Evolutionary conservation across 1,140 invertebrate genomes (phyloP).

Genomic region (Pogonus chalceus): DNA sequence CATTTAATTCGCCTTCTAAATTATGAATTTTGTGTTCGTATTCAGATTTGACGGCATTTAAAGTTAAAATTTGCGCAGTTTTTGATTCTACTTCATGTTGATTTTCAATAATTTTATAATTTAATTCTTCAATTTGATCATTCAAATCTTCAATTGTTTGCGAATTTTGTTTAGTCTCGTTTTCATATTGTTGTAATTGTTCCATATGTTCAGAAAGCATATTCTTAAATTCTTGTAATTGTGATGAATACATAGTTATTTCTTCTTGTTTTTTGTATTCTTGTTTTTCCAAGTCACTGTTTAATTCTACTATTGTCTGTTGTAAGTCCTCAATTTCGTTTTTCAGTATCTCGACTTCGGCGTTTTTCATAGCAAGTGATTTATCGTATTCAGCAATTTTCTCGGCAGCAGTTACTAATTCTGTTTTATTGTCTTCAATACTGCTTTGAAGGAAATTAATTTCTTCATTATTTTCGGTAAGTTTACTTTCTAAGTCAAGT

Average conservation of each 20-base stretch:
- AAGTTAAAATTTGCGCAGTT: conserved; percentile 31
- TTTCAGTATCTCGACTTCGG: conserved; percentile 22
- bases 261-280: conserved; percentile 11
- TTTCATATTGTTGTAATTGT: conserved; percentile 22
- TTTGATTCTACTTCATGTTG: conserved; percentile 20
- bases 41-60: conserved; percentile 3
- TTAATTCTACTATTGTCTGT: conserved; percentile 21
- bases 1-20: conserved; percentile 35
- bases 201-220: conserved; percentile 17
- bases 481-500: conserved; percentile 33
- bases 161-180: conserved; percentile 19
- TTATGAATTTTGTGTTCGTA: conserved; percentile 29
- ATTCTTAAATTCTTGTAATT: conserved; percentile 17
- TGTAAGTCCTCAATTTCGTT: conserved; percentile 23
- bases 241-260: conserved; percentile 5
- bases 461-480: conserved; percentile 32
- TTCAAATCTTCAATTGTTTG: conserved; percentile 20
- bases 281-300: conserved; percentile 17
- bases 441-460: conserved; percentile 33
- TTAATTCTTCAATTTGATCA: conserved; percentile 16
- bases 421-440: conserved; percentile 36
- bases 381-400: conserved; percentile 21
- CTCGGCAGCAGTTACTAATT: conserved; percentile 22
- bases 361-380: conserved; percentile 12
- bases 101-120: conserved; percentile 16